Conservation (phyloP, 2,797 vertebrate genomes). For the Rhynchonycteris naso region DNA sequence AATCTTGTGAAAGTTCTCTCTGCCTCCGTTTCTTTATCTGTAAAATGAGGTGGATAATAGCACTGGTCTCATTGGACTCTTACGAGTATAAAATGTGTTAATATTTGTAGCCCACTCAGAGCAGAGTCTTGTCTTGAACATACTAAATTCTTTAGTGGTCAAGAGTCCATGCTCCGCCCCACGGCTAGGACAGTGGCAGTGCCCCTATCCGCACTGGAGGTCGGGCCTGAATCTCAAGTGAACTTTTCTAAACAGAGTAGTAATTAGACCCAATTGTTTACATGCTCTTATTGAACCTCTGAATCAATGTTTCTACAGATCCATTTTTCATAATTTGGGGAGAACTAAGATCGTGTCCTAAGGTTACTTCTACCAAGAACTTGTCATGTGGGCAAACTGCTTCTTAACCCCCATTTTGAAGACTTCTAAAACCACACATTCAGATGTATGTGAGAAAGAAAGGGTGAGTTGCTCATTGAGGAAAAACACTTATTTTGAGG, state of each 20-base stretch:
- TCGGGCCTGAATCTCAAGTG: background rate
- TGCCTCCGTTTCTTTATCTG: background rate
- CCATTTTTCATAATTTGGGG: background rate
- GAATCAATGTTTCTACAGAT: background rate
- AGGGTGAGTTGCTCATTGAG: background rate
- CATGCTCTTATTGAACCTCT: background rate
- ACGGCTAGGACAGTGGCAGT: background rate
- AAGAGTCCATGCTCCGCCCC: background rate
- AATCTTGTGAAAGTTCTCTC: background rate
- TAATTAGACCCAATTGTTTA: conserved; percentile 6
- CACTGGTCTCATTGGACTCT: background rate
- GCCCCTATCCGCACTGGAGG: background rate
- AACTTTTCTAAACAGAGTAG: background rate
- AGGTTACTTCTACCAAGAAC: background rate
- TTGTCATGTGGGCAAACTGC: background rate
- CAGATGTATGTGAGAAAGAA: background rate
- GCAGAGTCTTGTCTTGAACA: background rate
- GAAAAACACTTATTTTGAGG: conserved; percentile 51
- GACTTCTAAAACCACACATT: background rate
- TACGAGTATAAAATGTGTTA: background rate
- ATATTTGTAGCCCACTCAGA: background rate
- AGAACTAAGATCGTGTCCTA: background rate
- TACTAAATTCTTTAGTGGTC: background rate
- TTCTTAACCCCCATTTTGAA: background rate
- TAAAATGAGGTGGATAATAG: background rate